Evolutionary conservation across 2,113 vertebrate genomes (phyloP), one percentile per base, ranked within the genome.

Genomic region (Phalacrocorax aristotelis): DNA sequence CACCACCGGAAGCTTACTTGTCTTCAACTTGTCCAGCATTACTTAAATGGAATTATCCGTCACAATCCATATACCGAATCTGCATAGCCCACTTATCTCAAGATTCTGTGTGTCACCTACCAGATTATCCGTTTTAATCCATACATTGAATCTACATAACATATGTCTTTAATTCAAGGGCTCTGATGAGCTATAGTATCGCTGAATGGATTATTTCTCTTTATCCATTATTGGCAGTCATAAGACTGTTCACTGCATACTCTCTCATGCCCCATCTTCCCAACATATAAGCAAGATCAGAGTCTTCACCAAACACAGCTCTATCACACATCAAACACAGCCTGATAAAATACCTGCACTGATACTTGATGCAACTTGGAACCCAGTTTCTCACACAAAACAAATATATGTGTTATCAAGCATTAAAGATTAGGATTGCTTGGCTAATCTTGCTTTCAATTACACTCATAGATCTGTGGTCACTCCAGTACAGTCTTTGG

Each of bases 111-210:
- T 95, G 96, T 97, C 95, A 97, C 94, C 95, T 96, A 95, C 90
- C 91, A 98, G 95, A 97, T 97, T 97, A 97, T 97, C 97, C 97
- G 7, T 79, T 96, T 98, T 98, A 98, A 98, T 96, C 93, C 95
- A 95, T 96, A 95, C 89, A 96, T 91, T 97, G 95, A 97, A 95
- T 97, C 95, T 97, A 94, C 90, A 92, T 83, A 97, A 96, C 95
- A 93, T 93, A 91, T 94, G 95, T 95, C 94, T 98, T 97, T 97
- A 95, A 97, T 98, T 98, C 94, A 94, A 20, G 78, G 94, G 74
- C 69, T 95, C 96, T 96, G 83, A 97, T 54, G 96, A 90, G 91
- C 91, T 87, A 94, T 27, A 97, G 84, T 93, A 97, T 93, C 46
- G 2, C 83, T 96, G 92, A 97, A 94, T 93, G 91, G 96, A 96